Evolutionary conservation across 2,888 invertebrate genomes (phyloP).

Genomic region (Meloe dianella): DNA sequence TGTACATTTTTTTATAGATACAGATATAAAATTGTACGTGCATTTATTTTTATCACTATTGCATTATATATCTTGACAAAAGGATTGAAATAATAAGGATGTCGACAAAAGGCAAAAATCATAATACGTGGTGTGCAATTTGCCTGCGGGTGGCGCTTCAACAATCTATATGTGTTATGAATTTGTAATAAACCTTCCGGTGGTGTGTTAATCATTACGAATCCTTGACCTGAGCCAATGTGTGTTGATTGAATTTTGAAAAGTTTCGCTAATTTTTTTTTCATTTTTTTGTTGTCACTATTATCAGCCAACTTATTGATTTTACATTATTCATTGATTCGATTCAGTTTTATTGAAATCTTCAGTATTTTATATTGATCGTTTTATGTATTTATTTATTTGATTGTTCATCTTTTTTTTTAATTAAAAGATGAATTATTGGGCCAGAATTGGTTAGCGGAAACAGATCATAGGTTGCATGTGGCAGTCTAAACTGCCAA

Average conservation of each 20-base stretch:
- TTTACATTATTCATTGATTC: not conserved
- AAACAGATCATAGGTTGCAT: slow-evolving; percentile 47
- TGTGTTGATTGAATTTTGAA: slow-evolving; percentile 10
- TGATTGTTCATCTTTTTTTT: not conserved
- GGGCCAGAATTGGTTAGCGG: slow-evolving; percentile 38
- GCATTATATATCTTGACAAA: slow-evolving; percentile 4
- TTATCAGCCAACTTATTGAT: not conserved
- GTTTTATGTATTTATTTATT: not conserved
- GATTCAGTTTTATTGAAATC: not conserved
- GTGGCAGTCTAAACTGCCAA: slow-evolving; percentile 47
- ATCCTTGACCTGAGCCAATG: slow-evolving; percentile 41
- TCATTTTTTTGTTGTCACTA: no score
- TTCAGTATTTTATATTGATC: not conserved
- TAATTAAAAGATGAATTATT: slow-evolving; percentile 42
- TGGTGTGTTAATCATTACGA: slow-evolving; percentile 34
- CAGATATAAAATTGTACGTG: not conserved
- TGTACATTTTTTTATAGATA: not conserved
- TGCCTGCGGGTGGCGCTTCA: slow-evolving; percentile 42
- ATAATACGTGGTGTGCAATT: slow-evolving; percentile 42
- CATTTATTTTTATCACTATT: slow-evolving; percentile 8
- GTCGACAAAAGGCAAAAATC: slow-evolving; percentile 39
- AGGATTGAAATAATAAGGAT: slow-evolving; percentile 38
- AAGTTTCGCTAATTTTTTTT: not conserved
- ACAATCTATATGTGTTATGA: slow-evolving; percentile 35
- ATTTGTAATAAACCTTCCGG: slow-evolving; percentile 43